phyloP scores from a whole-genome alignment of 2,113 vertebrate genomes.

The Oreocharis arfaki region DNA sequence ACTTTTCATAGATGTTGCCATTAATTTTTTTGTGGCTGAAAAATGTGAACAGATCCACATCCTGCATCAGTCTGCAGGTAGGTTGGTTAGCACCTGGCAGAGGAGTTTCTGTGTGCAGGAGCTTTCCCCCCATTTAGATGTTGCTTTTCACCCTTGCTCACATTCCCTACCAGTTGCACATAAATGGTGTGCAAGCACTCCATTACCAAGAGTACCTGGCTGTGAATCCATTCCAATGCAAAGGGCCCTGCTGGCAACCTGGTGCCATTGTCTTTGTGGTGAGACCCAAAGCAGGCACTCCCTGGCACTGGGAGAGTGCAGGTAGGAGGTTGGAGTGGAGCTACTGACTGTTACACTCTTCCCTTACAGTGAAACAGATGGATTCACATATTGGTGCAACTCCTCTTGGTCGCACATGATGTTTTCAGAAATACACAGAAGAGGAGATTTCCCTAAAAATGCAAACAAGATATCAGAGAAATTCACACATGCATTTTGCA shows the following conservation, averaged over 20 bases:
- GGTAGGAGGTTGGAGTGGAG: neutral
- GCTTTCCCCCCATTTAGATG: neutral
- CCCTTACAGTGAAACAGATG: rapidly evolving
- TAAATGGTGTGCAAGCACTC: neutral
- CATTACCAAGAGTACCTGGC: neutral
- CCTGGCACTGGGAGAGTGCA: neutral
- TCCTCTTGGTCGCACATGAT: neutral
- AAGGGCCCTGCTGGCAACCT: neutral
- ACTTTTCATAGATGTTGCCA: neutral
- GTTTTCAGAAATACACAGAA: neutral
- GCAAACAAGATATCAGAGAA: neutral
- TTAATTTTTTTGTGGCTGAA: neutral
- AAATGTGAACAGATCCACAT: neutral
- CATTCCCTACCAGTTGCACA: neutral
- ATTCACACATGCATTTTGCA: neutral
- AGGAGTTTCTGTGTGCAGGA: neutral
- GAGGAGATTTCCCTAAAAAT: neutral
- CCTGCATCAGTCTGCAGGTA: neutral
- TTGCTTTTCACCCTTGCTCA: neutral
- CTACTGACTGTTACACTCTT: neutral
- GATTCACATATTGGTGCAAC: neutral
- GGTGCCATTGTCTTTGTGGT: neutral
- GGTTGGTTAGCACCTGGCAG: neutral
- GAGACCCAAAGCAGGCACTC: neutral
- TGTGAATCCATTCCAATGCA: neutral